Base-by-base conservation (phyloP, 2,888 invertebrate species). In the Rotaria macrura region DNA sequence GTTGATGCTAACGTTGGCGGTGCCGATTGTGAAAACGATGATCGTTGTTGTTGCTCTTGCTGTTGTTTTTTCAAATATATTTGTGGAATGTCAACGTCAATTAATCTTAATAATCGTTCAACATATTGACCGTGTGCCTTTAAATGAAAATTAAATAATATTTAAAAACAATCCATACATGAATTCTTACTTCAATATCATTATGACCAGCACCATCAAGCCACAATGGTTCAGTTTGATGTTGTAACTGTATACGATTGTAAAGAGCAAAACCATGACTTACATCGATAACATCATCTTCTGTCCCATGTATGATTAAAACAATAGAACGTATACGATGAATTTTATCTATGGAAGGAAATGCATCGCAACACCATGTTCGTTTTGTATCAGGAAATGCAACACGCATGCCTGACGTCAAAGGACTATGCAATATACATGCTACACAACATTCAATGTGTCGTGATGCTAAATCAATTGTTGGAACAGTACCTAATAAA, bases 351-450 rank as follows among this genome's bases (percentile, higher is more conserved):
- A 97, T 97, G 92, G 95, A 96, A 93, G 87, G 93, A 92, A 89
- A 83, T 29, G 84, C 84, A 79, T 57, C 84, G 54, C 86, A 74
- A 54, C 87, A 85, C 85, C 87, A 85, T 29, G 85, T 84, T 57
- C 84, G 52, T 49, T 49, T 86, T 25, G 85, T 85, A 57, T 96
- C 96, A 85, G 97, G 96, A 92, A 97, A 99, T 88, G 97, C 97
- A 54, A 99, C 97, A 89, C 97, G 93, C 94, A 99, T 95, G 84
- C 97, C 98, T 85, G 97, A 97, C 95, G 96, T 96, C 85, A 99
- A 93, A 23, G 98, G 97, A 85, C 97, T 97, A 92, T 99, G 98
- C 85, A 99, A 93, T 89, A 99, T 95, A 88, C 98, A 96, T 88
- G 96, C 97, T 88, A 95, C 96, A 88, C 97, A 96, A 92, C 91